Evolutionary conservation across 2,888 invertebrate genomes (phyloP).

Genomic region (Leptogaster cylindrica): DNA sequence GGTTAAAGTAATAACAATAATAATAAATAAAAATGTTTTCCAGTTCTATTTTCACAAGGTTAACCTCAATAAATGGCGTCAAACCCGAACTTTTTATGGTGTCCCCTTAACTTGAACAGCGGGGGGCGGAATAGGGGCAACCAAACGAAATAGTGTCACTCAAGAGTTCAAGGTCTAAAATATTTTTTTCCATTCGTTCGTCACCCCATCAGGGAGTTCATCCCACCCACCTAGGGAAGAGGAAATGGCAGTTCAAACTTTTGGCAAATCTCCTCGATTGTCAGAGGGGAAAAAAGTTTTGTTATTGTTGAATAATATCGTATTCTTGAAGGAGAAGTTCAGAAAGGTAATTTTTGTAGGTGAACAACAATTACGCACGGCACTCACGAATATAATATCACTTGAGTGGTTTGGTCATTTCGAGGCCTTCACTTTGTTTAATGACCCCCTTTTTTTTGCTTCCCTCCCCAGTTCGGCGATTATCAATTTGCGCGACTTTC

Average conservation of each 20-base stretch:
- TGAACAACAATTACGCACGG: conserved; percentile 21
- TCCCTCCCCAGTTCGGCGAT: too few species aligned
- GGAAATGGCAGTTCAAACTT: neutral
- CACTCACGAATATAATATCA: conserved; percentile 3
- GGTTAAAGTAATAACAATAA: too few species aligned
- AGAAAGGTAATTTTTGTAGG: conserved; percentile 11
- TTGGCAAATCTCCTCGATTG: neutral
- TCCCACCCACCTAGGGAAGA: neutral
- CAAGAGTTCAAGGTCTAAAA: conserved; percentile 3
- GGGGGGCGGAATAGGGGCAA: too few species aligned
- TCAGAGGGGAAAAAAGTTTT: neutral
- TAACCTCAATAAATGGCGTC: too few species aligned
- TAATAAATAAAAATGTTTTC: too few species aligned
- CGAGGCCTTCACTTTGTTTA: conserved; percentile 36
- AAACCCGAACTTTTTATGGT: too few species aligned
- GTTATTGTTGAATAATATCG: conserved; percentile 5
- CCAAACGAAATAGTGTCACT: conserved; percentile 2
- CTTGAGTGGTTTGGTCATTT: too few species aligned
- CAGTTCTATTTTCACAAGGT: too few species aligned
- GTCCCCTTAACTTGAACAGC: too few species aligned
- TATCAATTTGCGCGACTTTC: too few species aligned
- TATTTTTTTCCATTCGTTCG: neutral
- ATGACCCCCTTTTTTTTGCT: conserved; percentile 31
- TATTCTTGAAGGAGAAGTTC: too few species aligned
- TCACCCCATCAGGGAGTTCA: too few species aligned